Percentiles rank a stretch among this genome's conserved stretches.
Conservation (phyloP, 1,140 invertebrate genomes). For the Micrasema minimum region DNA sequence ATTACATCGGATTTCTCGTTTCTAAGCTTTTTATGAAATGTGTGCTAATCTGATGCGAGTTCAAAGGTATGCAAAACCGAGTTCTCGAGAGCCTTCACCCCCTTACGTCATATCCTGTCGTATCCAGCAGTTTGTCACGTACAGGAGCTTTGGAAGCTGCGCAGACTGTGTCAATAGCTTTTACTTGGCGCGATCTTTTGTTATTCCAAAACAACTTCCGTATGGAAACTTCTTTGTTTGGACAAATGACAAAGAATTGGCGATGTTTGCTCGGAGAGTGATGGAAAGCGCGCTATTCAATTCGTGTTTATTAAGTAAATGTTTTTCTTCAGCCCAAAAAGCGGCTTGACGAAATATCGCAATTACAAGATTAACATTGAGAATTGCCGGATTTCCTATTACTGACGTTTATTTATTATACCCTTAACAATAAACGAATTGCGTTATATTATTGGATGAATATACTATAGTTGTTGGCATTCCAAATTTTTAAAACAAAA, state of each 20-base stretch:
- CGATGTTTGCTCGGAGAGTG: not conserved
- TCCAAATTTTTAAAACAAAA: too few species aligned
- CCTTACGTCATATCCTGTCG: conserved; percentile 6
- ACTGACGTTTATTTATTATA: not conserved
- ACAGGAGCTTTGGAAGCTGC: conserved; percentile 6
- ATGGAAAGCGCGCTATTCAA: not conserved
- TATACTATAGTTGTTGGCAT: too few species aligned
- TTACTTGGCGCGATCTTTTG: conserved; percentile 14
- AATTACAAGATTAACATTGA: not conserved
- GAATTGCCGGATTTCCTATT: not conserved
- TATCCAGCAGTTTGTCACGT: not conserved
- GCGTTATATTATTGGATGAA: too few species aligned
- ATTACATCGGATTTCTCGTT: too few species aligned
- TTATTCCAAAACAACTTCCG: conserved; percentile 29
- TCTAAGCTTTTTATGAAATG: too few species aligned
- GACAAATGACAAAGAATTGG: not conserved
- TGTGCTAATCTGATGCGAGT: not conserved
- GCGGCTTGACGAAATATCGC: not conserved
- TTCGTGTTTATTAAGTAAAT: not conserved
- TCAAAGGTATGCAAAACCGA: conserved; percentile 5
- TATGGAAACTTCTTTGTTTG: conserved; percentile 9
- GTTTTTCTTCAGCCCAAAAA: not conserved
- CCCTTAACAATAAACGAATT: too few species aligned
- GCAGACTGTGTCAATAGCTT: conserved; percentile 33
- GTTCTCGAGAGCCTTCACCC: not conserved